Evolutionary conservation across 1,140 invertebrate genomes (phyloP).

Genomic region (Coenobita brevimanus): DNA sequence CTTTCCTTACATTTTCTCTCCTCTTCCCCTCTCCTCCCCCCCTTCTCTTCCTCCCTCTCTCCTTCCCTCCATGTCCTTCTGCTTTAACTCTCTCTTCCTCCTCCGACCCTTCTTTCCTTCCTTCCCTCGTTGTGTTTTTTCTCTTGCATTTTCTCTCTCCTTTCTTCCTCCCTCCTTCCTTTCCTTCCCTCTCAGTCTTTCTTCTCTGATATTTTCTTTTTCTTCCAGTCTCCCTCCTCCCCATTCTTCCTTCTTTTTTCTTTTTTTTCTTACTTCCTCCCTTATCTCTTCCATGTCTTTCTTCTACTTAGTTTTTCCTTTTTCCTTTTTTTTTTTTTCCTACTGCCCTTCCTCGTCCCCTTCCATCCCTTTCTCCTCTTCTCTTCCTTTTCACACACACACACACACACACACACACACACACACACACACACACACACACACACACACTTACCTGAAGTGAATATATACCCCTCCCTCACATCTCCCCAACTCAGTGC

Average conservation of each 20-base stretch:
- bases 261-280: too few relatives aligned
- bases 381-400: slow-evolving; percentile 15
- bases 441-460: neutral
- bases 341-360: slow-evolving; percentile 15
- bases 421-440: neutral
- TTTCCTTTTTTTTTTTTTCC: neutral
- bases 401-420: neutral
- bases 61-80: neutral
- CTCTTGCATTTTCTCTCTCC: neutral
- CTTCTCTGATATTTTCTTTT: neutral
- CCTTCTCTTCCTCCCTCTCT: too few relatives aligned
- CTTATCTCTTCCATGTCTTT: too few relatives aligned
- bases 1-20: too few relatives aligned
- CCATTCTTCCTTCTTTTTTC: neutral
- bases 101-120: too few relatives aligned
- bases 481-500: too few relatives aligned
- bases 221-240: too few relatives aligned
- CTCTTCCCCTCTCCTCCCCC: too few relatives aligned
- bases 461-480: neutral
- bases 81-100: too few relatives aligned
- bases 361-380: neutral
- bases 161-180: slow-evolving; percentile 24
- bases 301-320: too few relatives aligned
- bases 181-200: slow-evolving; percentile 2
- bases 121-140: too few relatives aligned